A percentile compares a stretch with the other conserved stretches of the same genome.
phyloP scores from a whole-genome alignment of 2,113 vertebrate genomes.

The Sylvicapra grimmia region DNA sequence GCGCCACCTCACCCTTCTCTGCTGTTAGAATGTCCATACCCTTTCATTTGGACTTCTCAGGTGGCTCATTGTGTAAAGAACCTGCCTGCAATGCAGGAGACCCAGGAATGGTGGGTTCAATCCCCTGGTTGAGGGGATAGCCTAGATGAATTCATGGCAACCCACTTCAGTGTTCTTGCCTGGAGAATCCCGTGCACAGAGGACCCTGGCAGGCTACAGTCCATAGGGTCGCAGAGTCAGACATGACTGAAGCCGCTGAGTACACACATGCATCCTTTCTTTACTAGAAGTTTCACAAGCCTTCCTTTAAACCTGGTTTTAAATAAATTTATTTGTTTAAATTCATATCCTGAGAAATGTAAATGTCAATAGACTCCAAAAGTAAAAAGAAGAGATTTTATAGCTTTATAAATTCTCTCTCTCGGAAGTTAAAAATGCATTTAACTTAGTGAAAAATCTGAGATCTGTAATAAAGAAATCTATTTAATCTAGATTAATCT shows the following conservation, averaged over 20 bases:
- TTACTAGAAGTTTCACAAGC: neutral
- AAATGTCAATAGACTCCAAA: neutral
- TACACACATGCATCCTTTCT: neutral
- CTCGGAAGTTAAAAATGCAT: neutral
- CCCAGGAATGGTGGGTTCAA: neutral
- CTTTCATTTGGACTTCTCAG: neutral
- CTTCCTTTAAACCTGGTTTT: neutral
- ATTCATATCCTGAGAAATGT: neutral
- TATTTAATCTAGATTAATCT: neutral
- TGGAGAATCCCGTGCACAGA: neutral
- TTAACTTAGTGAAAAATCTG: neutral
- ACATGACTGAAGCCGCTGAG: neutral
- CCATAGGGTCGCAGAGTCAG: neutral
- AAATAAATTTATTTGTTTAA: neutral
- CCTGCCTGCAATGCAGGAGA: neutral
- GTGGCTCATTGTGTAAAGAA: neutral
- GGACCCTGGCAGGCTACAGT: neutral
- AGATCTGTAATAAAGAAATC: neutral
- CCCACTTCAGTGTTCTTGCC: neutral
- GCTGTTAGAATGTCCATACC: neutral
- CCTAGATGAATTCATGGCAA: neutral
- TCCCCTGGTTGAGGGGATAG: neutral
- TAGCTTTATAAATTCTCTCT: neutral
- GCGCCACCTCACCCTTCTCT: rapidly evolving
- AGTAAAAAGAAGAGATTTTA: neutral